Conservation (phyloP, 2,888 invertebrate species). For the Phania funesta region DNA sequence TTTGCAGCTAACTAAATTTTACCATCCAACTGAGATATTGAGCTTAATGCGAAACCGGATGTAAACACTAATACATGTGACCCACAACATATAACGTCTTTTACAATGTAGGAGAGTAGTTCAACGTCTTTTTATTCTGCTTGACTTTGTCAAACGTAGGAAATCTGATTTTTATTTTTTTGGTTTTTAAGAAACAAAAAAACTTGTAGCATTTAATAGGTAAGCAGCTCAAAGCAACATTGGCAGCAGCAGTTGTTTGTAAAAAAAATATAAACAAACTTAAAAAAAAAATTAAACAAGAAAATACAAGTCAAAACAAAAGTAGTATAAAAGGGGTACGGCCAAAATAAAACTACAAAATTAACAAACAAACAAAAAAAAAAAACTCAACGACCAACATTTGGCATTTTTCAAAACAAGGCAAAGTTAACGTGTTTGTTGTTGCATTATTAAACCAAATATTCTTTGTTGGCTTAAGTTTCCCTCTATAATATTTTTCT, state of each 20-base stretch:
- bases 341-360: conserved; percentile 28
- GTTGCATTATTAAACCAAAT: conserved; percentile 5
- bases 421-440: not conserved
- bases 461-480: conserved; percentile 20
- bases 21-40: too few species aligned
- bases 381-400: conserved; percentile 11
- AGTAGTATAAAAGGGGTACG: conserved; percentile 46
- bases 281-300: conserved; percentile 32
- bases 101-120: conserved; percentile 31
- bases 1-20: too few species aligned
- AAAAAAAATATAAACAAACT: not conserved
- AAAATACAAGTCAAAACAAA: conserved; percentile 51
- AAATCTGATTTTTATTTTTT: conserved; percentile 47
- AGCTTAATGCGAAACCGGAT: too few species aligned
- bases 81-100: not conserved
- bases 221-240: conserved; percentile 50
- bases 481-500: not conserved
- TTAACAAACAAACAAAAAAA: not conserved
- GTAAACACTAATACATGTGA: too few species aligned
- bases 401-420: conserved; percentile 3
- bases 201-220: conserved; percentile 45
- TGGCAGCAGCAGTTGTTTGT: conserved; percentile 27
- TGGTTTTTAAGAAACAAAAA: not conserved
- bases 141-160: conserved; percentile 50
- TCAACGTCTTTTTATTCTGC: conserved; percentile 32